Base-by-base conservation (phyloP, 2,888 invertebrate genomes). In the Leucania comma region DNA sequence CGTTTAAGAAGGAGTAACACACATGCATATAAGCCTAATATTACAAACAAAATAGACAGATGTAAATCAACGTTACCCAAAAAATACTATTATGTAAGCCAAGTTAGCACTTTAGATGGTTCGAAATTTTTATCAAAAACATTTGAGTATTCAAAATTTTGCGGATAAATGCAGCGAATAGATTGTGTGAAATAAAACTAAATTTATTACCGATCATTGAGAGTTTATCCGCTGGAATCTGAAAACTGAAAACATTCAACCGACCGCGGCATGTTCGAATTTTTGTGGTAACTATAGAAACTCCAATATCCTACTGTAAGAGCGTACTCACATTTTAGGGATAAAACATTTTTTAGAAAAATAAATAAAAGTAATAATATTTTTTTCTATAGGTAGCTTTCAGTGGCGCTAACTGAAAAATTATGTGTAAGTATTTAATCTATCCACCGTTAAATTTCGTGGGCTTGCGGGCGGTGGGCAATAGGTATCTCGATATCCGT, bases 151-250 rank as follows among this genome's bases (percentile, higher is more conserved):
- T 35, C 14, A 50, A 57, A 26, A 24, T 76, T 72, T 76, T 46
- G 9, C 32, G 20, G 12, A 35, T 76, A 35, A 51, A 76, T 17
- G 17, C 35, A 53, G 50, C 32, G 4, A 53, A 70, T 32, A 32
- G 46, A 70, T 77, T 57, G 57, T 54, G 46, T 29, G 57, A 76
- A 54, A 70, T 70, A 74, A 46, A 74, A 78, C 26, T 35, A 61
- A 50, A 35, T 77, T 80, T 74, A 66, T 60, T 50, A 61, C 54
- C 59, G 56, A 68, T 63, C 62, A 68, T 68, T 56, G 66, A 35
- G 75, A 60, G 57, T 51, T 74, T 59, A 50, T 63, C 75, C 38
- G 50, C 12, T 51, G 79, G 53, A 50, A 74, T 63, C 24, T 63
- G 35, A 26, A 70, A n/a, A n/a, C 50, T 56, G 56, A 54, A 72